Conservation (phyloP, 2,797 vertebrate genomes). For the Neopelma chrysocephalum region DNA sequence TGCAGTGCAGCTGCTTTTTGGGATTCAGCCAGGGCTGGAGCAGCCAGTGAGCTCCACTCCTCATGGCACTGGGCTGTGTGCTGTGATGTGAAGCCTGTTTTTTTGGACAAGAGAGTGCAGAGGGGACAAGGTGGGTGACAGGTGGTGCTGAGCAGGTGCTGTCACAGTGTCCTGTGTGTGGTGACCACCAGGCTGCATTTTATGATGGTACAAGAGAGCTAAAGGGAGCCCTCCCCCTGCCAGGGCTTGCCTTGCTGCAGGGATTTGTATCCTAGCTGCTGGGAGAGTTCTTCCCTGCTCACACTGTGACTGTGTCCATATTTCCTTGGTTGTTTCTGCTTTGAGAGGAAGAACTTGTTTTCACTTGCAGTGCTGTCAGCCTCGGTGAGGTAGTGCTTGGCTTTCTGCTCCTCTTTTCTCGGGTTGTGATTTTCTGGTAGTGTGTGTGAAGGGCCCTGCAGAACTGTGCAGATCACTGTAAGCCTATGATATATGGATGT, state of each 20-base stretch:
- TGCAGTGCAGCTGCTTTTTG: not conserved
- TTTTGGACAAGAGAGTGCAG: not conserved
- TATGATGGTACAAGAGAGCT: not conserved
- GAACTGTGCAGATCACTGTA: not conserved
- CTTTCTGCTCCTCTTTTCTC: not conserved
- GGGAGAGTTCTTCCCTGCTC: not conserved
- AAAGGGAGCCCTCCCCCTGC: not conserved
- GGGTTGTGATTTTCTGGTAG: not conserved
- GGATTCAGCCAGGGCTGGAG: not conserved
- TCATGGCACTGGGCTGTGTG: not conserved
- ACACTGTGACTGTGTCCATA: rapidly evolving
- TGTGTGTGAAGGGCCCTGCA: not conserved
- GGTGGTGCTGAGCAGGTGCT: not conserved
- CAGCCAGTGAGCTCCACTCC: not conserved
- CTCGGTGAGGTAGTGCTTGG: not conserved
- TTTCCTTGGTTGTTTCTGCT: not conserved
- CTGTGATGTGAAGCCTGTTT: not conserved
- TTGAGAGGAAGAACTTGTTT: not conserved
- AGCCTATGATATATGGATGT: rapidly evolving
- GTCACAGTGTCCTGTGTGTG: rapidly evolving
- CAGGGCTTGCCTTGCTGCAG: not conserved
- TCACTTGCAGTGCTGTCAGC: not conserved
- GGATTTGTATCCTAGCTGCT: not conserved
- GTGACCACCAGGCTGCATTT: not conserved
- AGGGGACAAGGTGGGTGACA: not conserved